Evolutionary conservation across 2,113 vertebrate species (phyloP), one percentile per base, ranked within the genome.

Genomic region (Poicephalus gulielmi): DNA sequence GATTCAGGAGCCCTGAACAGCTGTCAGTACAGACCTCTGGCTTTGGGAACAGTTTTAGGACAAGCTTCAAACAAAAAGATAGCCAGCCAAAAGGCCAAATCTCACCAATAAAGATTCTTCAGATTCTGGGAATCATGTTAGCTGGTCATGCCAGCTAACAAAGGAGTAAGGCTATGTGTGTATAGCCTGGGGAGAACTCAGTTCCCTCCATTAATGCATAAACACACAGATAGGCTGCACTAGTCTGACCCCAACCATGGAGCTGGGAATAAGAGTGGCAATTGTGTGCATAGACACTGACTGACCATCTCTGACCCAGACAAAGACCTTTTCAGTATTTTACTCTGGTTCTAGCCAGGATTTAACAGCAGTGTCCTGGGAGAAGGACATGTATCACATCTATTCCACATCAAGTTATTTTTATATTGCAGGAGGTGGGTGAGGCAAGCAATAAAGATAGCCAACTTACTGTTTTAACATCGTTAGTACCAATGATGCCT

Each of bases 401-500:
- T 3, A 12, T 25, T 50, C 50, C 76, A 23, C 13, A 2, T 0
- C 37, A 11, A 52, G 22, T 1, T 1, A 28, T 17, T 71, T 49
- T 55, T 7, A 14, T 13, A 14, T 4, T 46, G 73, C 62, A 31
- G 87, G 69, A 52, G 13, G 25, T 23, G 68, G 5, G 10, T 10
- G 47, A 43, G 7, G 1, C 33, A 7, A 83, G 59, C 33, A 22
- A 43, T 9, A 18, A 11, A 59, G 31, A 57, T 3, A 77, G 5
- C 11, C 19, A 44, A 75, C 96, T 98, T 95, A 99, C 99, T 4
- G 97, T 97, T 98, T 99, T 99, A 57, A 98, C 98, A 6, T 99
- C 99, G 2, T 98, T 98, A 80, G 98, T 99, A 53, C 98, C 98
- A 9, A 99, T 99, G 92, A 99, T 98, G 44, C 98, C 97, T 7